These are phyloP conservation scores for Baronia brevicornis DNA, from an alignment of 2,888 invertebrate genomes.

Conservation along the genomic window DNA sequence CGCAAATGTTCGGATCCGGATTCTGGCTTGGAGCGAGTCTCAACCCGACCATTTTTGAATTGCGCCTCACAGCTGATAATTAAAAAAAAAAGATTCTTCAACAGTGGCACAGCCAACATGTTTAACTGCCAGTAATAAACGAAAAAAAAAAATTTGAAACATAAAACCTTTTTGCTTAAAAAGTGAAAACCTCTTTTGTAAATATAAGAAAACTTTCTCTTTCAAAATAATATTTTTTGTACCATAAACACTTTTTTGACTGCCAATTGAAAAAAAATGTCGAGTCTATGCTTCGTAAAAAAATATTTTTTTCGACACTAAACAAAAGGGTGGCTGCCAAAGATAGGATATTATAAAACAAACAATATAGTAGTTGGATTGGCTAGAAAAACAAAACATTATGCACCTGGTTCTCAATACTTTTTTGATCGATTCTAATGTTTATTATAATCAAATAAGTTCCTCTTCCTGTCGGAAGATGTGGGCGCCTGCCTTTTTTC, in stretches of 20 bases:
- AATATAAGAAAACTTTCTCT: slow-evolving; percentile 46
- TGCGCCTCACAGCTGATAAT: slow-evolving; percentile 43
- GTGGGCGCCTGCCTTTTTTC: slow-evolving; percentile 57
- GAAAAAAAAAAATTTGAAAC: not conserved
- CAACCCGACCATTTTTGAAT: slow-evolving; percentile 40
- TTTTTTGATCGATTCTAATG: slow-evolving; percentile 54
- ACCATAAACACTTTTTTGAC: slow-evolving; percentile 31
- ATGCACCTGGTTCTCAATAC: slow-evolving; percentile 59
- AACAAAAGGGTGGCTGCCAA: slow-evolving; percentile 45
- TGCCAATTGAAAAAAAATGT: slow-evolving; percentile 39
- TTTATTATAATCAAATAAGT: slow-evolving; percentile 73
- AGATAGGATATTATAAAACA: slow-evolving; percentile 50
- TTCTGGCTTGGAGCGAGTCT: slow-evolving; percentile 43
- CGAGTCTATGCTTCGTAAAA: slow-evolving; percentile 27
- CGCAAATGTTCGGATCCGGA: slow-evolving; percentile 66
- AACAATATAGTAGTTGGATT: slow-evolving; percentile 39
- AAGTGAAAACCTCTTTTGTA: slow-evolving; percentile 14
- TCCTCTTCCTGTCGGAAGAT: slow-evolving; percentile 71
- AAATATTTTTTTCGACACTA: slow-evolving; percentile 27
- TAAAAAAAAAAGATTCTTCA: slow-evolving; percentile 4
- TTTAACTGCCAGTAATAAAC: too few relatives aligned
- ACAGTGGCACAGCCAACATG: too few relatives aligned
- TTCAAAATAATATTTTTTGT: slow-evolving; percentile 38
- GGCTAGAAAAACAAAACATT: slow-evolving; percentile 44
- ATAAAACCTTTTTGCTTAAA: slow-evolving; percentile 8